Conservation (phyloP, 1,140 invertebrate genomes). For the Ips nitidus region DNA sequence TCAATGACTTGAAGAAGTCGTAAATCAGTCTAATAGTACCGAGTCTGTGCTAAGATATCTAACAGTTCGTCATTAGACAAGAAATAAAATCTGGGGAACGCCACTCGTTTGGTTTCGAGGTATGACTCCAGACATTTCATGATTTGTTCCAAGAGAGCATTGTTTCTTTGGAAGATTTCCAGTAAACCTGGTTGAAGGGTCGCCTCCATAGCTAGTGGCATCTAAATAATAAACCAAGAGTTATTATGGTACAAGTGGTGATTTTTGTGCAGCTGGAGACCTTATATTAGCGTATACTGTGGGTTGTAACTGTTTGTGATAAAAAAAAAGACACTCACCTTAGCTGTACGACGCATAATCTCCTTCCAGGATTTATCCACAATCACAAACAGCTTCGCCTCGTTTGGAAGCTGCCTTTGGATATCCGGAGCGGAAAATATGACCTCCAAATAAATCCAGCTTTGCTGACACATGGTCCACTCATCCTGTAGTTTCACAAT, state of each 20-base stretch:
- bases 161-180: slow-evolving; percentile 72
- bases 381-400: slow-evolving; percentile 78
- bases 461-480: slow-evolving; percentile 80
- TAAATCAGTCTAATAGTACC: slow-evolving; percentile 14
- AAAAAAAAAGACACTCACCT: slow-evolving; percentile 53
- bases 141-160: slow-evolving; percentile 75
- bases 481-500: slow-evolving; percentile 63
- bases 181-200: slow-evolving; percentile 67
- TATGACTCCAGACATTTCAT: slow-evolving; percentile 81
- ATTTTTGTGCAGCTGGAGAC: too few species aligned
- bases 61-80: slow-evolving; percentile 91
- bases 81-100: slow-evolving; percentile 91
- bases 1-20: background rate
- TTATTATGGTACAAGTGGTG: background rate
- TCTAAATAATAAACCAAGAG: slow-evolving; percentile 55
- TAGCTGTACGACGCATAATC: slow-evolving; percentile 72
- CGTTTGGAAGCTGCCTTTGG: slow-evolving; percentile 80
- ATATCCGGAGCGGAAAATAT: slow-evolving; percentile 90
- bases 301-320: too few species aligned
- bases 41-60: slow-evolving; percentile 85
- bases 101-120: slow-evolving; percentile 84
- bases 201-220: slow-evolving; percentile 70
- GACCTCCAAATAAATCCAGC: slow-evolving; percentile 84
- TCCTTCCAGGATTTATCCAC: slow-evolving; percentile 89
- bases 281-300: too few species aligned